Conservation (phyloP, 2,797 vertebrate species). For the Sebastes iracundus region DNA sequence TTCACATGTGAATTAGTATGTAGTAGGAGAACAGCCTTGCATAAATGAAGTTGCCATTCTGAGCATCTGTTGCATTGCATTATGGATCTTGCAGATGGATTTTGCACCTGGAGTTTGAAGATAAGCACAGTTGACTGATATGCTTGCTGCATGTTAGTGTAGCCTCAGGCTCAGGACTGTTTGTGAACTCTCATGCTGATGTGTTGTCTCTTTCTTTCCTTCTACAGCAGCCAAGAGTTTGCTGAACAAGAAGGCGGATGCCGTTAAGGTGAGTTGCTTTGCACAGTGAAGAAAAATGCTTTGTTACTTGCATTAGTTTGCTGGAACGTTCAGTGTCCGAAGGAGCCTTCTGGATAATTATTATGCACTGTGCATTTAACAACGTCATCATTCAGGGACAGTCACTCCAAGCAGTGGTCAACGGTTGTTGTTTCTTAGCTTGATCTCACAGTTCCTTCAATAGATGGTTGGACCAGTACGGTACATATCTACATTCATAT, state of each 20-base stretch:
- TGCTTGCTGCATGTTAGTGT: constrained; percentile 77
- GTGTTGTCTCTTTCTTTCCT: constrained; percentile 46
- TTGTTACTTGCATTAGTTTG: constrained; percentile 58
- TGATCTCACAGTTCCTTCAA: not conserved
- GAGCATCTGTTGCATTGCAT: constrained; percentile 59
- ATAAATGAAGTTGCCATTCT: constrained; percentile 30
- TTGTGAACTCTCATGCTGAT: constrained; percentile 43
- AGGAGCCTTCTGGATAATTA: constrained; percentile 44
- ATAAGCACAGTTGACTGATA: constrained; percentile 53
- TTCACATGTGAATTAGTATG: constrained; percentile 26
- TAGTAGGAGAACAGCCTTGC: constrained; percentile 22
- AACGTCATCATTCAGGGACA: constrained; percentile 71
- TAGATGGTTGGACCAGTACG: not conserved
- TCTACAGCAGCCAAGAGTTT: constrained; percentile 97
- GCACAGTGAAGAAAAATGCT: constrained; percentile 4
- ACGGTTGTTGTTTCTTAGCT: constrained; percentile 24
- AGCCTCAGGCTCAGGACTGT: constrained; percentile 22
- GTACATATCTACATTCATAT: not conserved
- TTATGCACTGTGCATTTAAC: constrained; percentile 59
- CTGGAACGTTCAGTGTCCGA: constrained; percentile 48
- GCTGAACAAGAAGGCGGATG: constrained; percentile 94
- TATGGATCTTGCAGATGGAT: constrained; percentile 44
- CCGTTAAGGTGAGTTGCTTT: constrained; percentile 92
- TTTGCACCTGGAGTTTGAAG: constrained; percentile 65
- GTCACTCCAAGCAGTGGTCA: constrained; percentile 43